phyloP scores from a whole-genome alignment of 2,113 vertebrate genomes.

The Serinus canaria region DNA sequence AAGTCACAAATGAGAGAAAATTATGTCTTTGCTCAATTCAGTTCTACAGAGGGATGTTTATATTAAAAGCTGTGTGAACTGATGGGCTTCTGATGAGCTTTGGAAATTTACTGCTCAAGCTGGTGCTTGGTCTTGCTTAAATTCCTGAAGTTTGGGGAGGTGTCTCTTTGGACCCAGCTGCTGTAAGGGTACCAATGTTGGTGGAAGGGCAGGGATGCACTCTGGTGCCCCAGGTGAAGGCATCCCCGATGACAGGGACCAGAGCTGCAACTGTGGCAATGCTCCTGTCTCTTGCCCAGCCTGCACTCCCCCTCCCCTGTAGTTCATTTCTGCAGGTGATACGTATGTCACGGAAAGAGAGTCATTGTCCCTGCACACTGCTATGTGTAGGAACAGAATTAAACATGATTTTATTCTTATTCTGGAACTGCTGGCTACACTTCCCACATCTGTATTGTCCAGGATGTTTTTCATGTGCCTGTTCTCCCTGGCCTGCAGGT shows the following conservation, averaged over 20 bases:
- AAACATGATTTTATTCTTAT: background rate
- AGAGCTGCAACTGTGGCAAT: background rate
- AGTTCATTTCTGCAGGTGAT: background rate
- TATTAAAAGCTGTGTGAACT: background rate
- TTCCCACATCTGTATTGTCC: background rate
- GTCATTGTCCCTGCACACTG: background rate
- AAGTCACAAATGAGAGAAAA: background rate
- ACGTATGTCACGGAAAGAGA: background rate
- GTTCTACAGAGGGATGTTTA: background rate
- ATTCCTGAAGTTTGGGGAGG: background rate
- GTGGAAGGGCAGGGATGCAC: background rate
- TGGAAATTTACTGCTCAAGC: background rate
- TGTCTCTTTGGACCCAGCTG: background rate
- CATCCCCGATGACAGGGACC: background rate
- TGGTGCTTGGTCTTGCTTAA: background rate
- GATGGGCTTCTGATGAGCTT: background rate
- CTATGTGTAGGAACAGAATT: background rate
- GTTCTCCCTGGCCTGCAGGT: background rate
- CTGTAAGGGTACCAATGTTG: fast-evolving
- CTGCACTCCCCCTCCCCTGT: fast-evolving
- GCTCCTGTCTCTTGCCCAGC: background rate
- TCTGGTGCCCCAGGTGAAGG: background rate
- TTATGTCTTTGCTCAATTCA: background rate
- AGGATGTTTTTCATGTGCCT: background rate
- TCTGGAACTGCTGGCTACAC: background rate